A percentile compares a stretch with the other conserved stretches of the same genome.
Evolutionary conservation across 2,888 invertebrate genomes (phyloP).

Genomic region (Drosophila anceps): DNA sequence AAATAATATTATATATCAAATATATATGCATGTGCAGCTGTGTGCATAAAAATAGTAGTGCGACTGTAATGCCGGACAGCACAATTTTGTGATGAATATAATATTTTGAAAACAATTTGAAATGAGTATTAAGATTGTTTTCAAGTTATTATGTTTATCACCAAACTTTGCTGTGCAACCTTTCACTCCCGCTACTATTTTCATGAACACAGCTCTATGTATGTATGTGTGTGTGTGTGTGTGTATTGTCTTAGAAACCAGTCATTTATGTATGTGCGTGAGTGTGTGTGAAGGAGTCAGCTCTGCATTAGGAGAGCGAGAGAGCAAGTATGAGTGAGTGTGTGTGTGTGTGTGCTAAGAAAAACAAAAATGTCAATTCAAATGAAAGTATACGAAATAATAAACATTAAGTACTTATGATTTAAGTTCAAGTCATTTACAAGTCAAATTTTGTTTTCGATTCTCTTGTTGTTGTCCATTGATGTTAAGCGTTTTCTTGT

Average conservation of each 20-base stretch:
- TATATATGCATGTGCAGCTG: neutral
- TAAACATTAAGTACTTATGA: slow-evolving; percentile 53
- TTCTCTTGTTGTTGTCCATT: slow-evolving; percentile 22
- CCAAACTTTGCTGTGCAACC: too few species aligned
- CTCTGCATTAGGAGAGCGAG: slow-evolving; percentile 18
- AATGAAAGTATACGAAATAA: slow-evolving; percentile 30
- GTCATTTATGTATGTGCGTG: slow-evolving; percentile 48
- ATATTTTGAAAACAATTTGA: too few species aligned
- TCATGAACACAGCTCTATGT: too few species aligned
- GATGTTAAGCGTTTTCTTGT: slow-evolving; percentile 55
- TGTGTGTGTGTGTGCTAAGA: slow-evolving; percentile 12
- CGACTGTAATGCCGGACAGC: too few species aligned
- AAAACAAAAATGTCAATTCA: slow-evolving; percentile 31
- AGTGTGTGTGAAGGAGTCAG: slow-evolving; percentile 20
- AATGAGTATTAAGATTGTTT: too few species aligned
- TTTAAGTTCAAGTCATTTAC: slow-evolving; percentile 61
- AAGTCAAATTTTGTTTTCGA: slow-evolving; percentile 38
- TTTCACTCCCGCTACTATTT: too few species aligned
- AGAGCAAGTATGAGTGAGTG: neutral
- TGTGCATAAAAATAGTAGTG: too few species aligned
- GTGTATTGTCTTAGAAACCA: slow-evolving; percentile 72
- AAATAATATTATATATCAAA: slow-evolving; percentile 12
- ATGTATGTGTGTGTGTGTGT: slow-evolving; percentile 17
- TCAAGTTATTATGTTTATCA: too few species aligned
- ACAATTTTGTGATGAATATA: too few species aligned